A percentile compares a stretch with the other conserved stretches of the same genome.
These are phyloP conservation scores for Oreochromis aureus DNA, from an alignment of 2,113 vertebrate genomes.

Conservation along the genomic window DNA sequence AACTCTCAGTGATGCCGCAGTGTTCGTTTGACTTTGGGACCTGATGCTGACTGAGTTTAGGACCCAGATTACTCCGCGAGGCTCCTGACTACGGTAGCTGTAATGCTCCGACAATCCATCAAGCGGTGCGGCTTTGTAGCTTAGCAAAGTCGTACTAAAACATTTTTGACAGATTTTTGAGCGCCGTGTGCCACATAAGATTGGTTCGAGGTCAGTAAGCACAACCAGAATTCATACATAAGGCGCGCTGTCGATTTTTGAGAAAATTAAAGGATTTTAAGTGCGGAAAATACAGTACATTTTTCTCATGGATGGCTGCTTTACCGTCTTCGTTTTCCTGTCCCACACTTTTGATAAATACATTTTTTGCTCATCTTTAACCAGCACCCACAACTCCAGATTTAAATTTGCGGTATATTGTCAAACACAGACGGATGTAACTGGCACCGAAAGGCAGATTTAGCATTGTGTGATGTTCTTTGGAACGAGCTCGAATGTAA, in stretches of 20 bases:
- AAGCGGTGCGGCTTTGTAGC: too few relatives aligned
- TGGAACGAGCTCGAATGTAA: neutral
- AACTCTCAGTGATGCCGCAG: too few relatives aligned
- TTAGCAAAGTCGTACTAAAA: too few relatives aligned
- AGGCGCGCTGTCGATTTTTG: fast-evolving
- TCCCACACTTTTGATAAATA: neutral
- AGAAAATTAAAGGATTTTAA: neutral
- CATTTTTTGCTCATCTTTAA: neutral
- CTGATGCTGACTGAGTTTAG: too few relatives aligned
- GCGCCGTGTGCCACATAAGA: too few relatives aligned
- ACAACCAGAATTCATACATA: too few relatives aligned
- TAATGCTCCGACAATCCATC: too few relatives aligned
- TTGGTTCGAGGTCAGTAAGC: too few relatives aligned
- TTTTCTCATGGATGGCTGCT: neutral
- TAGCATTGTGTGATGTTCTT: neutral
- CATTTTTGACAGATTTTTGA: too few relatives aligned
- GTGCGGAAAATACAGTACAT: fast-evolving
- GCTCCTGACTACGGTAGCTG: too few relatives aligned
- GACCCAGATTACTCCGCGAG: too few relatives aligned
- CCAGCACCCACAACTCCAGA: neutral
- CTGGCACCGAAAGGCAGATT: neutral
- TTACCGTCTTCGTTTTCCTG: neutral
- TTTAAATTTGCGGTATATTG: neutral
- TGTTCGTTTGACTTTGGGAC: too few relatives aligned
- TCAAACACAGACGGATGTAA: neutral